Evolutionary conservation across 2,113 vertebrate species (phyloP), one percentile per base, ranked within the genome.

Genomic region (Aspidoscelis tigris): DNA sequence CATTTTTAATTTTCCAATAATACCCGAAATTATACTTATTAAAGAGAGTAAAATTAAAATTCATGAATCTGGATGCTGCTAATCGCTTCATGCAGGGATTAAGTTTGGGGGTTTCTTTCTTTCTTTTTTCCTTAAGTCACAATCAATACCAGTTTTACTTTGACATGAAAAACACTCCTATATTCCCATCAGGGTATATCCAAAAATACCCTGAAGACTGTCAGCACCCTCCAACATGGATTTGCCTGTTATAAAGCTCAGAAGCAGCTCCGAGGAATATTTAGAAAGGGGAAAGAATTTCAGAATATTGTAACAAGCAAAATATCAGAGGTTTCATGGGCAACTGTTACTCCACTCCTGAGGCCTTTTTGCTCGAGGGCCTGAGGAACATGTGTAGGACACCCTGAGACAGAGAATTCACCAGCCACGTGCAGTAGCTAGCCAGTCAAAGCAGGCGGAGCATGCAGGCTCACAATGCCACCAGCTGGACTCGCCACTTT

Each of bases 1-100:
- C 66, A 33, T 70, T 89, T 79, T 91, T 89, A 85, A 89, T 93
- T 91, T 88, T 83, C 76, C 87, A 90, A 78, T 81, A 79, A 87
- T 92, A 82, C 90, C 85, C 84, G 87, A 93, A 93, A 93, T 93
- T 93, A 83, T 80, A 90, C 41, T 89, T 88, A 91, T 82, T 90
- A 91, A 86, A 89, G 69, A 11, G 2, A 74, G 86, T 87, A 93
- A 93, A 93, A 91, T 90, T 86, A 92, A 91, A 93, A 93, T 91
- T 89, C 92, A 93, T 91, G 83, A 86, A 87, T 93, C 89, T 89
- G 79, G 92, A 80, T 87, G 86, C 58, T 90, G 83, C 87, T 89
- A 10, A 84, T 75, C 88, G 88, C 86, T 88, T 91, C 33, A 50
- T 89, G 77, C 81, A 91, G 84, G 88, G 79, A 91, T 89, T 90